Conservation (phyloP, 2,888 invertebrate species). For the Stratiomys singularior region DNA sequence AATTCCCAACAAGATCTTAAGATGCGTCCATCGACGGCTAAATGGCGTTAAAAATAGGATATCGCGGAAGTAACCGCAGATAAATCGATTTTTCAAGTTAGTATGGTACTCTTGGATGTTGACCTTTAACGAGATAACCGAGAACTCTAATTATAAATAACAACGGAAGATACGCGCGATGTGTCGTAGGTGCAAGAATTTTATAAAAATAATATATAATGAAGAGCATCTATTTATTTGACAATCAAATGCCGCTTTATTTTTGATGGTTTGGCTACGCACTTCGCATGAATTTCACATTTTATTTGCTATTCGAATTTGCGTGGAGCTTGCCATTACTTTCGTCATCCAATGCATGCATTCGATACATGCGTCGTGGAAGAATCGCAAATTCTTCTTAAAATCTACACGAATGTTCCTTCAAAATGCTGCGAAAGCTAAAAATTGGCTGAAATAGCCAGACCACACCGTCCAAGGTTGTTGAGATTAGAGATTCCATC, state of each 20-base stretch:
- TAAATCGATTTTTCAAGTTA: slow-evolving; percentile 1
- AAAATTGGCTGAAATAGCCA: not conserved
- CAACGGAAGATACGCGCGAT: not conserved
- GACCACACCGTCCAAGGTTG: slow-evolving; percentile 7
- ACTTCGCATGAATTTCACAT: too few relatives aligned
- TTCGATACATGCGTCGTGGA: not conserved
- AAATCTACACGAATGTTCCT: too few relatives aligned
- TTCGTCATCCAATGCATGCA: not conserved
- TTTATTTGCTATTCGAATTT: not conserved
- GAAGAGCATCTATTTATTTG: not conserved
- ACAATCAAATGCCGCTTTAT: not conserved
- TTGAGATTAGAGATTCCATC: not conserved
- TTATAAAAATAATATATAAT: not conserved
- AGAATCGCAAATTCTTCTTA: not conserved
- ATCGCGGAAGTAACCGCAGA: slow-evolving; percentile 7
- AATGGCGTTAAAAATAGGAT: slow-evolving; percentile 11
- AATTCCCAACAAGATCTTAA: too few relatives aligned
- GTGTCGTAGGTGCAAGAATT: not conserved
- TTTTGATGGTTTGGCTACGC: too few relatives aligned
- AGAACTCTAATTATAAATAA: not conserved
- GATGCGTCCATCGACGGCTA: not conserved
- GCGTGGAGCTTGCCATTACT: not conserved
- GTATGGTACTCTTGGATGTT: slow-evolving; percentile 37
- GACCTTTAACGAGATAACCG: slow-evolving; percentile 23
- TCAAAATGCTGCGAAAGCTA: not conserved